Evolutionary conservation across 1,140 invertebrate species (phyloP), one percentile per base, ranked within the genome.

Genomic region (Nylanderia fulva): DNA sequence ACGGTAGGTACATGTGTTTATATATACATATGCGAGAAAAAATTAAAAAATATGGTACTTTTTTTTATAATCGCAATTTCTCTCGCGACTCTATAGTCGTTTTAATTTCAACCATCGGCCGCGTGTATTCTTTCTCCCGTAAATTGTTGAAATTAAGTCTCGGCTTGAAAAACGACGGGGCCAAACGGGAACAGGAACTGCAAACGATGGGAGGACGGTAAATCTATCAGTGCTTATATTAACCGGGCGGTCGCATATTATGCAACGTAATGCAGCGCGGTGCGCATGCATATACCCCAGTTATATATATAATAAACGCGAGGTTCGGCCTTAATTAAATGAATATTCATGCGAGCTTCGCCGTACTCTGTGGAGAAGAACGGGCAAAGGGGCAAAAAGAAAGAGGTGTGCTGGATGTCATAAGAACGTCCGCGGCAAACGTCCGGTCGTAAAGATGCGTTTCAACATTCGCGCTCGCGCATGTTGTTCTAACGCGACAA

Each of bases 321-420:
- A 11, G 15, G 52, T 82, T 82, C 33, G 29, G 48, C 29, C 61
- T 82, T 85, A 82, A 85, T 85, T 71, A 85, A 85, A 82, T 85
- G 84, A 85, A 85, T 85, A 85, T 85, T 85, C 84, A 85, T 80
- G 63, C 68, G 21, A 39, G 21, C 27, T 60, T 71, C 13, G n/a
- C 39, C n/a, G 52, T 21, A 27, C 21, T n/a, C n/a, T 13, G 52
- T 13, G 24, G 36, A 39, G 24, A 15, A n/a, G 74, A 66, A 36
- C 45, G 5, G n/a, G n/a, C n/a, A n/a, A n/a, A 68, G n/a, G 24
- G 54, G 18, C n/a, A 36, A 8, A 21, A 21, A 71, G 36, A 69
- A 29, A 56, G 39, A 39, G 21, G n/a, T 8, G 33, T 13, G n/a
- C n/a, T n/a, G n/a, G n/a, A n/a, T n/a, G n/a, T 80, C 21, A 24